Evolutionary conservation across 1,140 invertebrate species (phyloP), one percentile per base, ranked within the genome.

Genomic region (Cylas formicarius): DNA sequence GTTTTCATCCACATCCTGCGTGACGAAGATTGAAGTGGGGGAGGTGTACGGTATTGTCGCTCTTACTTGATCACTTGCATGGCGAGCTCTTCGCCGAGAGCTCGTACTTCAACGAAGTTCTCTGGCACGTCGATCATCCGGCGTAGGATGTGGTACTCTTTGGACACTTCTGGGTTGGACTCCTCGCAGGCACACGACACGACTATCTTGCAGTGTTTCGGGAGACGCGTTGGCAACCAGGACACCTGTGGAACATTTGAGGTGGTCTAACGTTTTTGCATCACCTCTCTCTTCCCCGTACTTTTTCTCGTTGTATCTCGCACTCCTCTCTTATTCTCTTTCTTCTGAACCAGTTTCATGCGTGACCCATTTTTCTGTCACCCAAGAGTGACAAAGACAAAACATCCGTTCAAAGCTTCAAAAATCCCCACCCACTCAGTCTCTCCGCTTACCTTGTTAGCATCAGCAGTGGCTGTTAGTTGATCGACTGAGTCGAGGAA

Each of bases 401-500:
- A n/a, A n/a, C n/a, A n/a, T n/a, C n/a, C n/a, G n/a, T n/a, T n/a
- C n/a, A n/a, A n/a, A n/a, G n/a, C n/a, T n/a, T n/a, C n/a, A n/a
- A n/a, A n/a, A n/a, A n/a, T n/a, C n/a, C n/a, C n/a, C n/a, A n/a
- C n/a, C 3, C 23, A 90, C n/a, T n/a, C n/a, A n/a, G n/a, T n/a
- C n/a, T n/a, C n/a, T n/a, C n/a, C n/a, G n/a, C n/a, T 14, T 23
- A 98, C 79, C 67, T 95, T 93, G 63, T 96, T 96, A 22, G 90
- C 87, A 53, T 90, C 89, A 53, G 92, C 89, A 0, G 87, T 81
- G 4, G 90, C 90, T n/a, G 92, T 96, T 14, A 98, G 68, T 65
- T 96, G 90, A 72, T 97, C 92, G 0, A 97, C 86, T 5, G 89
- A 93, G 63, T 96, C 92, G 43, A 96, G 68, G 63, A 91, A 93